Percentiles rank a stretch among this genome's conserved stretches.
Evolutionary conservation across 2,113 vertebrate genomes (phyloP).

Genomic region (Dendrocopos noguchii): DNA sequence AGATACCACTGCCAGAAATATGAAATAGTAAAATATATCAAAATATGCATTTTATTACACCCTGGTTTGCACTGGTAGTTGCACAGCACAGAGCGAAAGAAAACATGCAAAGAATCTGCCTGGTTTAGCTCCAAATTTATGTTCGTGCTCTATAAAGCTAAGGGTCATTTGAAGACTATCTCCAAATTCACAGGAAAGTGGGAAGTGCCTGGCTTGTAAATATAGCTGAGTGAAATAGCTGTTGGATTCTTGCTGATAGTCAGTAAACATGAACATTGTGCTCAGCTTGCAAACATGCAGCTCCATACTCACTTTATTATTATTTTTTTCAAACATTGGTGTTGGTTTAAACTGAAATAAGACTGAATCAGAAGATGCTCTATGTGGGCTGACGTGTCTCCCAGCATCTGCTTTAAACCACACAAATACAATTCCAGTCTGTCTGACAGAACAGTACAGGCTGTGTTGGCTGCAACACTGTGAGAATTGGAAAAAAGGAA

Average conservation of each 20-base stretch:
- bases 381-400: neutral
- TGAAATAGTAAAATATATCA: too few species aligned
- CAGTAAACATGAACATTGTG: neutral
- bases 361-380: neutral
- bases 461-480: neutral
- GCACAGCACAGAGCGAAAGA: neutral
- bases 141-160: slow-evolving; percentile 46
- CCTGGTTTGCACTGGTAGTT: neutral
- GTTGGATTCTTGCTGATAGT: neutral
- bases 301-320: too few species aligned
- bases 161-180: slow-evolving; percentile 25
- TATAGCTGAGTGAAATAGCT: neutral
- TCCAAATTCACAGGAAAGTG: neutral
- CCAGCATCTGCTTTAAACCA: slow-evolving; percentile 1
- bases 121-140: slow-evolving; percentile 31
- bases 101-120: slow-evolving; percentile 40
- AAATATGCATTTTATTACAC: too few species aligned
- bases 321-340: neutral
- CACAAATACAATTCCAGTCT: neutral
- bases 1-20: too few species aligned
- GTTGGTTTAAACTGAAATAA: neutral
- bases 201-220: slow-evolving; percentile 3
- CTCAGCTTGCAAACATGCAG: neutral
- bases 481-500: slow-evolving; percentile 9
- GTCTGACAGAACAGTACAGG: neutral